Conservation (phyloP, 2,113 vertebrate genomes). For the Cyphomyrus plagiostoma region DNA sequence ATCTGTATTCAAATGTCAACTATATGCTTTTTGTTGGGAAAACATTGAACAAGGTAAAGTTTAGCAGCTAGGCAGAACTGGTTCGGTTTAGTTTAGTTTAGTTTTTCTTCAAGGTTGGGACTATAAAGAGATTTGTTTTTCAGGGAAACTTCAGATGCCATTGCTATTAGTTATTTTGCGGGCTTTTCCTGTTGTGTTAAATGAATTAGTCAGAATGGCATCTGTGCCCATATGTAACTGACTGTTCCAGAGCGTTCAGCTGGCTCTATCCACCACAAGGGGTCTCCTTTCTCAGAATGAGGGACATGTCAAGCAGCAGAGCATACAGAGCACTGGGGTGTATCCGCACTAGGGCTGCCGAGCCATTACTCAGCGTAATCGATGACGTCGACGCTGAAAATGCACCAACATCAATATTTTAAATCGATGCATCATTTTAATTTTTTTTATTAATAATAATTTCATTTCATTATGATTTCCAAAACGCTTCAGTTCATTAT, state of each 20-base stretch:
- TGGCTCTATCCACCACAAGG: constrained; percentile 31
- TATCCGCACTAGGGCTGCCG: background rate
- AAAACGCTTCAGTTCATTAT: too few relatives aligned
- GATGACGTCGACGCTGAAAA: too few relatives aligned
- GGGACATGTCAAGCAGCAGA: background rate
- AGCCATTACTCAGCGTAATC: too few relatives aligned
- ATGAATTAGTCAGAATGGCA: constrained; percentile 27
- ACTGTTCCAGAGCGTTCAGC: constrained; percentile 12
- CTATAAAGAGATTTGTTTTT: constrained; percentile 37
- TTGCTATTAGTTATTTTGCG: constrained; percentile 14
- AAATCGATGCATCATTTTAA: too few relatives aligned
- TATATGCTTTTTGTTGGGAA: constrained; percentile 43
- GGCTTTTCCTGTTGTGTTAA: constrained; percentile 31
- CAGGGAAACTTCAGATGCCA: background rate
- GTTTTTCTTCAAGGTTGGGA: background rate
- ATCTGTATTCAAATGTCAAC: constrained; percentile 51
- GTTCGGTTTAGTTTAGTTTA: background rate
- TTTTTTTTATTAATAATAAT: too few relatives aligned
- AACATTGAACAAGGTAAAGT: constrained; percentile 17
- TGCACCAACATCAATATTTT: too few relatives aligned
- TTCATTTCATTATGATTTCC: too few relatives aligned
- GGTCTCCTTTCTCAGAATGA: constrained; percentile 22
- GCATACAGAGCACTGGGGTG: background rate
- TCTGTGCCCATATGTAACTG: background rate
- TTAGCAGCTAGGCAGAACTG: constrained; percentile 16